phyloP scores from a whole-genome alignment of 2,113 vertebrate genomes.

The Lonchura striata region DNA sequence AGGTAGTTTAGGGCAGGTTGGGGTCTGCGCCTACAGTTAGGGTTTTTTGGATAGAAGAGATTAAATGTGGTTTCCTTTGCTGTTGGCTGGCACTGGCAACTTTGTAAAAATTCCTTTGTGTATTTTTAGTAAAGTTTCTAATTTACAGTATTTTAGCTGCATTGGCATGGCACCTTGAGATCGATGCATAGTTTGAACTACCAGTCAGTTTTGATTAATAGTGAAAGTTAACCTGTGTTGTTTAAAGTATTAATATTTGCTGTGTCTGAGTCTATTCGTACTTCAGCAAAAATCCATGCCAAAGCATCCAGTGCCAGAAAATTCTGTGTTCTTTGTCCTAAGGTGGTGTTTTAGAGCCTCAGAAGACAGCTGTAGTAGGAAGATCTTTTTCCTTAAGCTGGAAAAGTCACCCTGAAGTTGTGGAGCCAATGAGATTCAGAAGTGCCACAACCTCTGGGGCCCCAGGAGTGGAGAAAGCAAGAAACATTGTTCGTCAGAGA shows the following conservation, averaged over 20 bases:
- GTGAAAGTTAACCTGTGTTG: neutral
- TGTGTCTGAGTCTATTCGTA: neutral
- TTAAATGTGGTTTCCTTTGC: neutral
- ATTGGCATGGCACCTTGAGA: neutral
- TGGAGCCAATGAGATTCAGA: constrained; percentile 94
- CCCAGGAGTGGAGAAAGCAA: constrained; percentile 92
- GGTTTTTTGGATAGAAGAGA: neutral
- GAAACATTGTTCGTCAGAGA: constrained; percentile 91
- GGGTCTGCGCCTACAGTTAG: rapidly evolving
- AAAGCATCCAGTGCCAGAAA: neutral
- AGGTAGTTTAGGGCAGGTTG: neutral
- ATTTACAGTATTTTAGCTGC: neutral
- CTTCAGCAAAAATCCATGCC: rapidly evolving
- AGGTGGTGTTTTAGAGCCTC: constrained; percentile 86
- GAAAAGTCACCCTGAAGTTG: constrained; percentile 86
- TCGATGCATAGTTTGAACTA: neutral
- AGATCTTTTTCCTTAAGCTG: constrained; percentile 96
- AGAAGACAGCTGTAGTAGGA: constrained; percentile 83
- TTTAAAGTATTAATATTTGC: neutral
- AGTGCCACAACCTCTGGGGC: constrained; percentile 97
- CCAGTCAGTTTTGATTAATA: neutral
- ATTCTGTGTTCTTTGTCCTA: neutral
- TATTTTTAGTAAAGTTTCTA: neutral
- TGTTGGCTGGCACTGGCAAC: neutral
- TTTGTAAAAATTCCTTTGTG: neutral